Percentiles rank a stretch among this genome's conserved stretches.
These are phyloP conservation scores for Halcyon smyrnensis DNA, from an alignment of 2,797 vertebrate species.

Conservation along the genomic window DNA sequence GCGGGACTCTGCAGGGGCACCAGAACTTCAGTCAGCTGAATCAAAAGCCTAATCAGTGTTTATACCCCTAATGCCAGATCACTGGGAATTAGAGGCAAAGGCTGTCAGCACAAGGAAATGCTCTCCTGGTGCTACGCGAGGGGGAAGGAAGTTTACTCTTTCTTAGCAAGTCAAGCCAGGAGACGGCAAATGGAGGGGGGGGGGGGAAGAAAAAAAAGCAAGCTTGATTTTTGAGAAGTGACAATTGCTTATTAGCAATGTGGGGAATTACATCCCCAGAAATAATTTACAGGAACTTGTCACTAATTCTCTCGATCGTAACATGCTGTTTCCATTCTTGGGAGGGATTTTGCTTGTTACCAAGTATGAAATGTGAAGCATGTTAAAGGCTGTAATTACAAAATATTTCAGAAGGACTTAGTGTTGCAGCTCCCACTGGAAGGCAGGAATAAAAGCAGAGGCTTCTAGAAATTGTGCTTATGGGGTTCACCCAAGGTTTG, in stretches of 20 bases:
- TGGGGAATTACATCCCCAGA: slow-evolving; percentile 39
- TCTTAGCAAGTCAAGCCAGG: neutral
- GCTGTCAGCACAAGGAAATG: slow-evolving; percentile 11
- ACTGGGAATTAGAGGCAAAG: slow-evolving; percentile 10
- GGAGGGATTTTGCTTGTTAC: slow-evolving; percentile 38
- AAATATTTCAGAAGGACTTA: neutral
- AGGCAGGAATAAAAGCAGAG: neutral
- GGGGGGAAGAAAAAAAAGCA: neutral
- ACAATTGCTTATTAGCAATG: slow-evolving; percentile 61
- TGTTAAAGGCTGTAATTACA: slow-evolving; percentile 32
- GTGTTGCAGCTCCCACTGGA: neutral
- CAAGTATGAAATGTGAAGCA: neutral
- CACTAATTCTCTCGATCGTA: slow-evolving; percentile 30
- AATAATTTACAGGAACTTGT: slow-evolving; percentile 39
- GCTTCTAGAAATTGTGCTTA: neutral
- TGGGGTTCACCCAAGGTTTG: slow-evolving; percentile 12
- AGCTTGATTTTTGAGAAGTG: slow-evolving; percentile 41
- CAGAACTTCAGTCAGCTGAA: neutral
- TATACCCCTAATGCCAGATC: neutral
- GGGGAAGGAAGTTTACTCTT: neutral
- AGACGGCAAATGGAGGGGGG: neutral
- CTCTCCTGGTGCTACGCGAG: neutral
- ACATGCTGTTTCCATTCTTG: slow-evolving; percentile 12
- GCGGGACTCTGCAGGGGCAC: neutral
- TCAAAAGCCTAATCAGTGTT: slow-evolving; percentile 24